phyloP scores from a whole-genome alignment of 2,797 vertebrate genomes.

The Pogoniulus pusillus region DNA sequence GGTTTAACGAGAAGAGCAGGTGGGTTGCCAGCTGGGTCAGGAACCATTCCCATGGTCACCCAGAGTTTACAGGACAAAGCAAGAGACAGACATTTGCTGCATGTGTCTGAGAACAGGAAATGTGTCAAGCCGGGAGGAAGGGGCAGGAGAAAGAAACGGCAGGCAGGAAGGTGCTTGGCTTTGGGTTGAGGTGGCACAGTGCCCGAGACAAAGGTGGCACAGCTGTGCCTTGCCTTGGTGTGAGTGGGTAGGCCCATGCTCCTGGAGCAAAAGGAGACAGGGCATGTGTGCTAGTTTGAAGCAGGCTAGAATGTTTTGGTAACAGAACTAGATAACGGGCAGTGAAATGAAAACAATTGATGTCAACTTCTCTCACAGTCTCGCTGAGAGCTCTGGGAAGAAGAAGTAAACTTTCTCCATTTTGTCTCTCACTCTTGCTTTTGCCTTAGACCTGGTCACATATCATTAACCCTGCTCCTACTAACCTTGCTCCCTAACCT shows the following conservation, averaged over 20 bases:
- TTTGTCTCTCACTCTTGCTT: too few species aligned
- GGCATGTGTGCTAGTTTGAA: too few species aligned
- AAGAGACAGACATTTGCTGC: slow-evolving; percentile 26
- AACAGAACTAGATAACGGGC: too few species aligned
- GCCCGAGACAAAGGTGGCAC: not conserved
- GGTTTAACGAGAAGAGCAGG: slow-evolving; percentile 43
- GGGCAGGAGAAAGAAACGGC: not conserved
- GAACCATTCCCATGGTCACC: slow-evolving; percentile 69
- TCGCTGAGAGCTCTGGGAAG: too few species aligned
- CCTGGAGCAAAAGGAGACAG: not conserved
- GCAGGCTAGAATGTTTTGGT: too few species aligned
- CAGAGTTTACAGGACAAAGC: slow-evolving; percentile 51
- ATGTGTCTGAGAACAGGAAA: slow-evolving; percentile 47
- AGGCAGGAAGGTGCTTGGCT: not conserved
- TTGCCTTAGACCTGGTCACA: too few species aligned
- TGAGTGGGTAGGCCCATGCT: not conserved
- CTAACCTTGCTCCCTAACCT: too few species aligned
- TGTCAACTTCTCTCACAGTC: too few species aligned
- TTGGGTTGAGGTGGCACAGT: not conserved
- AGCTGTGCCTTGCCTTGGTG: not conserved
- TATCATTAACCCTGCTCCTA: too few species aligned
- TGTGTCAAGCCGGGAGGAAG: not conserved
- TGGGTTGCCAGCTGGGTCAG: slow-evolving; percentile 23
- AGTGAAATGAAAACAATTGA: too few species aligned
- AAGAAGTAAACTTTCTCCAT: too few species aligned